These are phyloP conservation scores for Cercopithecus mona DNA, from an alignment of 2,113 vertebrate species.

Conservation along the genomic window DNA sequence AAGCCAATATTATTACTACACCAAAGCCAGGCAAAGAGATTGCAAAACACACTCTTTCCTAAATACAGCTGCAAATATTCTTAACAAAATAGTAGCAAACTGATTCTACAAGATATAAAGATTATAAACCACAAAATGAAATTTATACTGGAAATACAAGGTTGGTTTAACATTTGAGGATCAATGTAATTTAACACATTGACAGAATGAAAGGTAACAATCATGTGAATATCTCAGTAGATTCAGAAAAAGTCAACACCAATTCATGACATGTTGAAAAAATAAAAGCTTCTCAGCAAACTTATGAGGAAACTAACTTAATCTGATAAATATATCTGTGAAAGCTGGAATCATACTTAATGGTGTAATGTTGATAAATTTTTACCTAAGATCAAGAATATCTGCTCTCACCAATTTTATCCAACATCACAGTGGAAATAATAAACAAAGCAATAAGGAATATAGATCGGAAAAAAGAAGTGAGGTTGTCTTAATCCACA, in stretches of 20 bases:
- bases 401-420: not conserved
- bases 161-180: not conserved
- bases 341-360: not conserved
- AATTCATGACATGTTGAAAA: not conserved
- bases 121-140: not conserved
- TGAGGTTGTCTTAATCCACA: not conserved
- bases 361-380: not conserved
- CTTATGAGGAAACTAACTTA: not conserved
- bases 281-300: not conserved
- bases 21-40: not conserved
- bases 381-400: not conserved
- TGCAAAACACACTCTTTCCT: not conserved
- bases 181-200: not conserved
- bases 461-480: not conserved
- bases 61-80: not conserved
- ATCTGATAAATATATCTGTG: not conserved
- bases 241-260: not conserved
- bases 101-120: not conserved
- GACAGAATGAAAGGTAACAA: not conserved
- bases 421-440: not conserved
- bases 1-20: not conserved
- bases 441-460: not conserved
- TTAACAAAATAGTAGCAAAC: not conserved
- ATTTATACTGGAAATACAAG: not conserved
- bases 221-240: not conserved